Conservation (phyloP, 2,797 vertebrate species). For the Enteromius mattozi region DNA sequence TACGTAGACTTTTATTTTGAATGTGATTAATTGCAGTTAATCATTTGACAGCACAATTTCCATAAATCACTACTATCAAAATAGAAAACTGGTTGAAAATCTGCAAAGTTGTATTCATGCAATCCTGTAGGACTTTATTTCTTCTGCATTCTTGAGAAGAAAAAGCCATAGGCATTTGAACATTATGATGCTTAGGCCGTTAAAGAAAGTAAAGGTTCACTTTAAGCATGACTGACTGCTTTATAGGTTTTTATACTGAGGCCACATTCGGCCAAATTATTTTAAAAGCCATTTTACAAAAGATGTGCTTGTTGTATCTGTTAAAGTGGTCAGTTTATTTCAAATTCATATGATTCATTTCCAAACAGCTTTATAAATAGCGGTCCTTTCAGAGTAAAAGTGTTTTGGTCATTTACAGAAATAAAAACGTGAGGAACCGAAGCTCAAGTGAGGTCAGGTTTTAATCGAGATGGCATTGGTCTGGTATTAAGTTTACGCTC, state of each 20-base stretch:
- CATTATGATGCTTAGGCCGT: neutral
- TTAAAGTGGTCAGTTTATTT: neutral
- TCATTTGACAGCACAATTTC: neutral
- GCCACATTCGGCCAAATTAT: neutral
- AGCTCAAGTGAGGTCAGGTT: conserved; percentile 15
- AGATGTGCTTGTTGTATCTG: neutral
- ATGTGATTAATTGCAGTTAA: no score
- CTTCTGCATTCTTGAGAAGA: neutral
- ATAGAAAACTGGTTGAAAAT: neutral
- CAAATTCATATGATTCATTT: neutral
- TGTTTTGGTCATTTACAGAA: neutral
- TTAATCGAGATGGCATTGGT: conserved; percentile 31
- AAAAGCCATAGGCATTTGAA: neutral
- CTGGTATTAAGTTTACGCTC: conserved; percentile 14
- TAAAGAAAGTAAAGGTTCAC: neutral
- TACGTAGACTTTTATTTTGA: no score
- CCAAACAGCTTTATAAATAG: neutral
- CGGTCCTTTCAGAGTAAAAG: no score
- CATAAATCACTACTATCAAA: neutral
- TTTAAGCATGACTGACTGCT: neutral
- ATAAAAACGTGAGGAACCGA: neutral
- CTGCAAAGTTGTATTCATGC: no score
- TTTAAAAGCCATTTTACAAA: neutral
- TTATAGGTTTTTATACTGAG: neutral
- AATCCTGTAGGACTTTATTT: neutral